Conservation (phyloP, 64 coral and sea anemone species). For the Pocillopora verrucosa region DNA sequence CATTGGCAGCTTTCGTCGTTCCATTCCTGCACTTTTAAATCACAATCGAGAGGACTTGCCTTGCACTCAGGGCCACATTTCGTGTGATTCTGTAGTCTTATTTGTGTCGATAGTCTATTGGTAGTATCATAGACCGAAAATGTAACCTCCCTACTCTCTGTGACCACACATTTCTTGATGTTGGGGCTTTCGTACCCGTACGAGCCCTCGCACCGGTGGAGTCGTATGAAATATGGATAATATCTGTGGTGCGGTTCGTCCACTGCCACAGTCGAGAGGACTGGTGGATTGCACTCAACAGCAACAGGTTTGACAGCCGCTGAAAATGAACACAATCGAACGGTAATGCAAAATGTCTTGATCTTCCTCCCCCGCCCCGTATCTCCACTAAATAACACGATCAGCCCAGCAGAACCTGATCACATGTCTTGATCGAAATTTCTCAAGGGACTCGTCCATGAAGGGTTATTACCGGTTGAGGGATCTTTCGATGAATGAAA, state of each 20-base stretch:
- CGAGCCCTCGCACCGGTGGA: conserved; percentile 55
- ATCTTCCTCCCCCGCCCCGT: no score
- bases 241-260: conserved; percentile 23
- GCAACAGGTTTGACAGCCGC: neutral
- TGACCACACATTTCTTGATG: conserved; percentile 27
- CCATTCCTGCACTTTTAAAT: conserved; percentile 18
- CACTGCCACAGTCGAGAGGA: conserved; percentile 42
- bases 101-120: neutral
- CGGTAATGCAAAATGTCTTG: neutral
- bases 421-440: no score
- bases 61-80: conserved; percentile 35
- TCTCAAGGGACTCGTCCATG: no score
- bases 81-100: conserved; percentile 50
- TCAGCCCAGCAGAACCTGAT: no score
- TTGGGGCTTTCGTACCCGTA: neutral
- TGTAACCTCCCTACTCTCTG: neutral
- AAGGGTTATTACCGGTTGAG: no score
- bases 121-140: neutral
- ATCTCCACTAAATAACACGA: no score
- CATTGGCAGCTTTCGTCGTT: conserved; percentile 31
- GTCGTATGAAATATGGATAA: conserved; percentile 44
- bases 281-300: conserved; percentile 33
- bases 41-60: neutral
- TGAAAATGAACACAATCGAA: neutral
- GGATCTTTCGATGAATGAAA: no score